Percentiles rank a stretch among this genome's conserved stretches.
Conservation (phyloP, 2,113 vertebrate genomes). For the Glaucomys volans region DNA sequence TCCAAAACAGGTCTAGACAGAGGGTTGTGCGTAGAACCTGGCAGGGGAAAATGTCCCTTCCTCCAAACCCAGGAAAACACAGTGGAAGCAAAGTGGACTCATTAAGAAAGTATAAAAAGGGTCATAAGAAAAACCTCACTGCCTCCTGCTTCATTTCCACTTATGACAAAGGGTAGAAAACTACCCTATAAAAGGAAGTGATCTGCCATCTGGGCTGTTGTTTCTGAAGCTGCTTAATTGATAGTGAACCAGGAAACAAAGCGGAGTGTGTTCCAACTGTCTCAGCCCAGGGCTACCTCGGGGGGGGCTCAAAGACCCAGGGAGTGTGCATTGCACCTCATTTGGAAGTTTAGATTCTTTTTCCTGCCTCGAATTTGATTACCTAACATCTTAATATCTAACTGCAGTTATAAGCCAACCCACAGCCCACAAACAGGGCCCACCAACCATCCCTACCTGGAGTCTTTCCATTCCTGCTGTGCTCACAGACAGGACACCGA, state of each 20-base stretch:
- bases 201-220: conserved; percentile 40
- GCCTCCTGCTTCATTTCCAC: conserved; percentile 27
- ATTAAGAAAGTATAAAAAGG: conserved; percentile 8
- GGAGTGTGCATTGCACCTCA: not conserved
- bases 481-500: not conserved
- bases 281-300: not conserved
- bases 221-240: conserved; percentile 70
- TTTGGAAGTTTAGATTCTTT: conserved; percentile 33
- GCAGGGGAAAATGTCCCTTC: not conserved
- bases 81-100: not conserved
- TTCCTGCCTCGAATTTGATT: not conserved
- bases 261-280: not conserved
- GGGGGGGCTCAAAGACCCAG: conserved; percentile 20
- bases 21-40: not conserved
- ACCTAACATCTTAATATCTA: not conserved
- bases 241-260: conserved; percentile 46
- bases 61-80: not conserved
- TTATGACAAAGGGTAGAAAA: conserved; percentile 28
- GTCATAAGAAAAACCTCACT: not conserved
- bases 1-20: not conserved
- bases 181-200: conserved; percentile 33
- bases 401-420: not conserved
- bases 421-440: not conserved
- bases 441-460: not conserved
- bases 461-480: not conserved